Evolutionary conservation across 2,113 vertebrate species (phyloP).

Genomic region (Neoarius graeffei): DNA sequence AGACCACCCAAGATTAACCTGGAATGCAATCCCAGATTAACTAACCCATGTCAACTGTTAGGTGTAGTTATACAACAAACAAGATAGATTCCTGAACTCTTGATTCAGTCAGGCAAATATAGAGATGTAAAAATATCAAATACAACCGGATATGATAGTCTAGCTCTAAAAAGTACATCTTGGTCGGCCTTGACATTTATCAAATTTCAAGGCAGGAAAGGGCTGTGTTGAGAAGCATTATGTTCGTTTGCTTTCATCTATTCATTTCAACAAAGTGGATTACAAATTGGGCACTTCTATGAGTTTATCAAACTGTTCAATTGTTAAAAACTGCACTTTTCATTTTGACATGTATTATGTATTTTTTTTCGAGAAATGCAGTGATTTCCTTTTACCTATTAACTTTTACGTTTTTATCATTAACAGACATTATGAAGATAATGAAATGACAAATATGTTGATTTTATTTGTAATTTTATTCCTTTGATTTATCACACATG

Average conservation of each 20-base stretch:
- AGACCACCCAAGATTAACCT: constrained; percentile 70
- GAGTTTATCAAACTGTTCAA: neutral
- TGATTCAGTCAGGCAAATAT: constrained; percentile 19
- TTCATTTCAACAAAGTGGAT: neutral
- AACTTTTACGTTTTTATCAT: neutral
- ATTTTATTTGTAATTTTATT: neutral
- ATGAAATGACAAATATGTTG: neutral
- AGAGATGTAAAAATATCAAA: neutral
- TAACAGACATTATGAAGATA: neutral
- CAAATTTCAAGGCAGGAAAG: neutral
- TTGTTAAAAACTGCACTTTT: neutral
- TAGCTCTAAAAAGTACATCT: neutral
- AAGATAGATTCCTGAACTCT: constrained; percentile 18
- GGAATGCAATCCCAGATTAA: constrained; percentile 69
- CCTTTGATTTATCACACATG: neutral
- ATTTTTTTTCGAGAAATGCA: neutral
- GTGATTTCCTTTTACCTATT: neutral
- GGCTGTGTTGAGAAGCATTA: neutral
- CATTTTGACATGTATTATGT: neutral
- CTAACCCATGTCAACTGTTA: constrained; percentile 67
- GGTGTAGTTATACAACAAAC: neutral
- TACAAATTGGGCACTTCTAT: neutral
- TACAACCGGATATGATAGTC: neutral
- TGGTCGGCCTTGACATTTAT: neutral
- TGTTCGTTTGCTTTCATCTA: neutral